These are phyloP conservation scores for Gambusia affinis DNA, from an alignment of 2,113 vertebrate species.

Conservation along the genomic window DNA sequence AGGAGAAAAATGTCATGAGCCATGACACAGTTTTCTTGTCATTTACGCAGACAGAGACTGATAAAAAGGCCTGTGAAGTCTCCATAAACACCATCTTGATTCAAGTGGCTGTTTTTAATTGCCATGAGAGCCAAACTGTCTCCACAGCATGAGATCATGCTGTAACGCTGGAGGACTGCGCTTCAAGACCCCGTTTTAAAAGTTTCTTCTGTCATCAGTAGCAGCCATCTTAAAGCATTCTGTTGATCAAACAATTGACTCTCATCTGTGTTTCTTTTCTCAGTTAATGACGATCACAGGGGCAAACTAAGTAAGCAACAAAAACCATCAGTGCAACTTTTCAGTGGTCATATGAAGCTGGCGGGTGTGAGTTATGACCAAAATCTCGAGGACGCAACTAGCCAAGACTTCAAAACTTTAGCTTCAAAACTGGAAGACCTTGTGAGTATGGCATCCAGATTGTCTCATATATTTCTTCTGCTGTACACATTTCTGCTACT, in stretches of 20 bases:
- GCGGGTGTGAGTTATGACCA: slow-evolving; percentile 41
- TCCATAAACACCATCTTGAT: slow-evolving; percentile 58
- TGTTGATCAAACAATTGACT: slow-evolving; percentile 42
- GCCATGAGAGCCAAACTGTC: slow-evolving; percentile 47
- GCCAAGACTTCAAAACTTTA: slow-evolving; percentile 52
- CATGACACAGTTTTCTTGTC: slow-evolving; percentile 37
- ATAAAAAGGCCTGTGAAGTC: slow-evolving; percentile 62
- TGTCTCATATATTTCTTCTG: neutral
- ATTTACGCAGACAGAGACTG: slow-evolving; percentile 32
- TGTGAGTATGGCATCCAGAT: slow-evolving; percentile 64
- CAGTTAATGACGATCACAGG: slow-evolving; percentile 57
- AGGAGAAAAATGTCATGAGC: slow-evolving; percentile 48
- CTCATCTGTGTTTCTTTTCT: slow-evolving; percentile 29
- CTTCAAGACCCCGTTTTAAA: slow-evolving; percentile 36
- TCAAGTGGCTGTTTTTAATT: slow-evolving; percentile 54
- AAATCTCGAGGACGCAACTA: slow-evolving; percentile 66
- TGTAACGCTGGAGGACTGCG: slow-evolving; percentile 17
- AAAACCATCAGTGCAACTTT: slow-evolving; percentile 45
- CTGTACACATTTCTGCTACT: slow-evolving; percentile 17
- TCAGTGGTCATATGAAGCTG: slow-evolving; percentile 76
- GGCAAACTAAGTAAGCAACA: neutral
- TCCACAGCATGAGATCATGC: slow-evolving; percentile 18
- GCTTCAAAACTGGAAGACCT: slow-evolving; percentile 55
- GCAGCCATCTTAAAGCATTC: slow-evolving; percentile 23
- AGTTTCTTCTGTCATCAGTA: slow-evolving; percentile 38